A percentile compares a stretch with the other conserved stretches of the same genome.
These are phyloP conservation scores for Tachysurus vachellii DNA, from an alignment of 2,113 vertebrate species.

Conservation along the genomic window DNA sequence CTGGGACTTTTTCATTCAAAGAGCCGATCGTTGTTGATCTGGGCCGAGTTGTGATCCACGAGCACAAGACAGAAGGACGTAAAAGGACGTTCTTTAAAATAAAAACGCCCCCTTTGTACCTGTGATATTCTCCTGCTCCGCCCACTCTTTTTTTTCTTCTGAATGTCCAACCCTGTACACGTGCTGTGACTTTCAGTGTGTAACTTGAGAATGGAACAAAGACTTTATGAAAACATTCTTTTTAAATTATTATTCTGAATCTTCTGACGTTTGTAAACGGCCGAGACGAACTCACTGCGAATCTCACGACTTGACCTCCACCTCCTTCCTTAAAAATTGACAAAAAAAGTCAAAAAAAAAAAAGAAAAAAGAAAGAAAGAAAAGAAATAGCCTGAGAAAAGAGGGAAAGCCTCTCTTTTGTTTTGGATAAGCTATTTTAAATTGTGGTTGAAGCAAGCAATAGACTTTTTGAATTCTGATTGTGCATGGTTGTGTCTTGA, in stretches of 20 bases:
- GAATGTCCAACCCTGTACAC: slow-evolving; percentile 82
- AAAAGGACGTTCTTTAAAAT: slow-evolving; percentile 19
- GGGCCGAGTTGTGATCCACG: slow-evolving; percentile 65
- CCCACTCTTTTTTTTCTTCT: slow-evolving; percentile 69
- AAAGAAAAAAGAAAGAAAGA: too few species aligned
- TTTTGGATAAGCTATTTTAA: slow-evolving; percentile 93
- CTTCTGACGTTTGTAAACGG: slow-evolving; percentile 84
- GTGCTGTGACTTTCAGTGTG: slow-evolving; percentile 96
- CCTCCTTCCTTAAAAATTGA: slow-evolving; percentile 54
- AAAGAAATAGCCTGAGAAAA: slow-evolving; percentile 55
- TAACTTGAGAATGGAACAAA: slow-evolving; percentile 84
- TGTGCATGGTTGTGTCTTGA: slow-evolving; percentile 99
- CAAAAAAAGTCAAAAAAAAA: neutral
- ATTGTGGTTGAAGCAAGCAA: slow-evolving; percentile 99
- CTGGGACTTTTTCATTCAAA: slow-evolving; percentile 14
- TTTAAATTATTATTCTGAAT: slow-evolving; percentile 85
- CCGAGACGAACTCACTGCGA: slow-evolving; percentile 78
- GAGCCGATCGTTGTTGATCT: slow-evolving; percentile 47
- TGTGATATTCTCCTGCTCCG: slow-evolving; percentile 49
- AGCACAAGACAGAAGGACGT: slow-evolving; percentile 65
- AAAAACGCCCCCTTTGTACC: slow-evolving; percentile 49
- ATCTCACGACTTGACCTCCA: slow-evolving; percentile 76
- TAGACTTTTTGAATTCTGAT: slow-evolving; percentile 97
- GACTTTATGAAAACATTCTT: slow-evolving; percentile 75
- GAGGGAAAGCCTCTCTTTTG: slow-evolving; percentile 58